Base-by-base conservation (phyloP, 1,140 invertebrate genomes). In the Neelides sp. region DNA sequence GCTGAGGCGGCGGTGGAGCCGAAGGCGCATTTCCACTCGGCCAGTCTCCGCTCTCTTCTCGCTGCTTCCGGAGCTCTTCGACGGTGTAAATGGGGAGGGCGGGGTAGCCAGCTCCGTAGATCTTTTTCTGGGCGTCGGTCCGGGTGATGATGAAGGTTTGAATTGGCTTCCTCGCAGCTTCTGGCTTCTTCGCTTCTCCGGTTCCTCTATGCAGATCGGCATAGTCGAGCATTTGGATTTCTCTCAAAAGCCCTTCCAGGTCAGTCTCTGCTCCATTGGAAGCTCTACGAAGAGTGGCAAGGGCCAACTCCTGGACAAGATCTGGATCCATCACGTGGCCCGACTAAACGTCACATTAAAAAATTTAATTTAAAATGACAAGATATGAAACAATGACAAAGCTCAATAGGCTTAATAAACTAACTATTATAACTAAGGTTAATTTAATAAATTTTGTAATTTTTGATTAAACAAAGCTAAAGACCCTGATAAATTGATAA, bases 81-180 rank as follows among this genome's bases (percentile, higher is more conserved):
- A 98, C 83, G 0, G 89, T 91, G 69, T 92, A 73, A 1, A 85
- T 79, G 1, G 94, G 92, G 48, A 96, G 65, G 64, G 85, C 82
- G 1, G 93, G 93, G 75, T 98, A 98, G 0, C 94, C 95, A 34
- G 81, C 69, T 7, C 95, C 95, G 71, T 80, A 95, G 2, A 98
- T 85, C 54, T 88, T 76, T 68, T 96, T 97, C 69, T 97, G 91
- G 0, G 85, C 52, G 30, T 77, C 78, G 69, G 92, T 82, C 61
- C 80, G 79, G 0, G 93, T 94, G 24, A 98, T 89, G 41, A 97
- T 92, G 52, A 97, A 85, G 1, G 93, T 88, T 65, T 82, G 79
- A n/a, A 91, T 27, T 3, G 19, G 17, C 49, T 41, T 43, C 26
- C 13, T 19, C 2, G 15, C n/a, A 13, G 8, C 32, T 28, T 35